phyloP scores from a whole-genome alignment of 2,888 invertebrate species.

The Leucozona laternaria region DNA sequence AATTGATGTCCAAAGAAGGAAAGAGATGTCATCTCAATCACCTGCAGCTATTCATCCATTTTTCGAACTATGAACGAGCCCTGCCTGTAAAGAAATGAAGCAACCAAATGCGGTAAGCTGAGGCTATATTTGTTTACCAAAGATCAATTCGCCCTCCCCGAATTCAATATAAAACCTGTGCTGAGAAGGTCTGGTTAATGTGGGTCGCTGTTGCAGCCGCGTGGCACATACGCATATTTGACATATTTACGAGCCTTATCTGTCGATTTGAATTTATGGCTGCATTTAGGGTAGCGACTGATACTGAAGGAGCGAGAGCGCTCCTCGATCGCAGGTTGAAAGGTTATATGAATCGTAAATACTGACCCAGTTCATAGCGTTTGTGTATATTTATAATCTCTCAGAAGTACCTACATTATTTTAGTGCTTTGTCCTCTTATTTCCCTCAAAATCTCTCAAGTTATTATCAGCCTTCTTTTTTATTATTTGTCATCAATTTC shows the following conservation, averaged over 20 bases:
- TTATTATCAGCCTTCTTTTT: slow-evolving; percentile 45
- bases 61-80: not conserved
- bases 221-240: slow-evolving; percentile 33
- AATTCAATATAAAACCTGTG: not conserved
- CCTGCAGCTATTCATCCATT: slow-evolving; percentile 41
- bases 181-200: slow-evolving; percentile 17
- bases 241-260: slow-evolving; percentile 64
- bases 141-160: not conserved
- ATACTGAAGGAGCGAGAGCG: slow-evolving; percentile 14
- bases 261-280: slow-evolving; percentile 56
- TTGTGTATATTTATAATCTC: slow-evolving; percentile 45
- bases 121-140: slow-evolving; percentile 10
- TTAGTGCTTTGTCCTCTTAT: slow-evolving; percentile 24
- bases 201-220: slow-evolving; percentile 49
- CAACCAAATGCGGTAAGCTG: slow-evolving; percentile 20
- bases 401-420: not conserved
- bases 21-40: slow-evolving; percentile 39
- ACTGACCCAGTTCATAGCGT: slow-evolving; percentile 63
- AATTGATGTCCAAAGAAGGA: slow-evolving; percentile 43
- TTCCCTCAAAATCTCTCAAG: not conserved
- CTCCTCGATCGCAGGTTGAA: slow-evolving; percentile 39
- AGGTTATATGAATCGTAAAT: slow-evolving; percentile 67
- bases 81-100: not conserved
- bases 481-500: slow-evolving; percentile 68
- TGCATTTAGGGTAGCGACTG: slow-evolving; percentile 53